Conservation (phyloP, 2,113 vertebrate genomes). For the Coreoperca whiteheadi region DNA sequence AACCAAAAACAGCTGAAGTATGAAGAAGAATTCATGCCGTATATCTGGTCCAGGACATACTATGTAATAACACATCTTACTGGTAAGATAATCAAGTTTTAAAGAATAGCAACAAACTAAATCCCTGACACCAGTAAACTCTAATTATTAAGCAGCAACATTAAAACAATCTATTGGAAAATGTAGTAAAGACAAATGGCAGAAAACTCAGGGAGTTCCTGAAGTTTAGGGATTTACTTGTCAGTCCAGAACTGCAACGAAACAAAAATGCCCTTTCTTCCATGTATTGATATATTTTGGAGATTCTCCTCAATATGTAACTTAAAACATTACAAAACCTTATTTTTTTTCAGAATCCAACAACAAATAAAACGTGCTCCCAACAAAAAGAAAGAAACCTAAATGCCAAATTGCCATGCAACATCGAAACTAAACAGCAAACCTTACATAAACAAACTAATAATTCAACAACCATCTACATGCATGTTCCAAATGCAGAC, state of each 20-base stretch:
- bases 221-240: background rate
- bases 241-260: background rate
- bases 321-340: background rate
- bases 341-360: background rate
- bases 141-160: background rate
- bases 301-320: background rate
- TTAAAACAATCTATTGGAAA: too few species aligned
- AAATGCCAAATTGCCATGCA: background rate
- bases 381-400: background rate
- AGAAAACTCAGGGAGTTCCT: background rate
- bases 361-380: too few species aligned
- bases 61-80: too few species aligned
- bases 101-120: background rate
- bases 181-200: too few species aligned
- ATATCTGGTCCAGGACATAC: background rate
- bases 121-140: background rate
- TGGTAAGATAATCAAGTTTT: too few species aligned
- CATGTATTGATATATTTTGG: background rate
- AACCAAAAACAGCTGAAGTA: background rate
- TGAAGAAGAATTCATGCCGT: background rate
- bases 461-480: background rate
- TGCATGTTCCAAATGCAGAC: background rate
- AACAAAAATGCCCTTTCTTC: background rate
- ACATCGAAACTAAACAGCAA: background rate
- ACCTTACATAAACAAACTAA: background rate